Evolutionary conservation across 92 coral and sea anemone genomes (phyloP).

Genomic region (Nematostella vectensis): DNA sequence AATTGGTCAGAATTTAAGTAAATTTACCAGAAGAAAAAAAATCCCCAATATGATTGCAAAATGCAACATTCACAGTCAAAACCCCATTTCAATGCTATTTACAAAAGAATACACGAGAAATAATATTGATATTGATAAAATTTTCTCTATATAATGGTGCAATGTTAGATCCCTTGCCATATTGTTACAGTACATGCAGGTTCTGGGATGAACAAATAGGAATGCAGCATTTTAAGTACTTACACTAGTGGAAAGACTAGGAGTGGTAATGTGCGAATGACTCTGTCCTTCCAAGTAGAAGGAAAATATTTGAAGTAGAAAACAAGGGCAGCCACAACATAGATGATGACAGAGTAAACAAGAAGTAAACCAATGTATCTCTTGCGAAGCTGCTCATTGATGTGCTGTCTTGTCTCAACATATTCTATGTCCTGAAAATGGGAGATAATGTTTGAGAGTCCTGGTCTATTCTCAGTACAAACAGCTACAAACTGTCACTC

Average conservation of each 20-base stretch:
- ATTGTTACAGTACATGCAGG: no score
- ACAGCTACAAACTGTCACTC: no score
- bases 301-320: constrained; percentile 94
- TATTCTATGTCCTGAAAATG: constrained; percentile 62
- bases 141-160: no score
- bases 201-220: neutral
- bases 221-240: constrained; percentile 27
- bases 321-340: constrained; percentile 57
- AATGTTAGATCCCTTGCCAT: no score
- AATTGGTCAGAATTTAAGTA: no score
- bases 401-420: constrained; percentile 53
- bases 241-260: constrained; percentile 85
- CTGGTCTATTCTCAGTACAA: neutral
- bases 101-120: no score
- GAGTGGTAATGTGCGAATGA: constrained; percentile 63
- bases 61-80: no score
- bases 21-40: no score
- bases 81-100: no score
- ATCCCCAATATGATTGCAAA: no score
- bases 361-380: constrained; percentile 83
- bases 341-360: constrained; percentile 73
- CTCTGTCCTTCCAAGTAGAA: constrained; percentile 79
- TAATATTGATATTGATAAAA: no score
- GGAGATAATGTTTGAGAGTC: neutral
- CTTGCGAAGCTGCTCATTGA: constrained; percentile 75